A percentile compares a stretch with the other conserved stretches of the same genome.
Conservation (phyloP, 2,113 vertebrate species). For the Chaenocephalus aceratus region DNA sequence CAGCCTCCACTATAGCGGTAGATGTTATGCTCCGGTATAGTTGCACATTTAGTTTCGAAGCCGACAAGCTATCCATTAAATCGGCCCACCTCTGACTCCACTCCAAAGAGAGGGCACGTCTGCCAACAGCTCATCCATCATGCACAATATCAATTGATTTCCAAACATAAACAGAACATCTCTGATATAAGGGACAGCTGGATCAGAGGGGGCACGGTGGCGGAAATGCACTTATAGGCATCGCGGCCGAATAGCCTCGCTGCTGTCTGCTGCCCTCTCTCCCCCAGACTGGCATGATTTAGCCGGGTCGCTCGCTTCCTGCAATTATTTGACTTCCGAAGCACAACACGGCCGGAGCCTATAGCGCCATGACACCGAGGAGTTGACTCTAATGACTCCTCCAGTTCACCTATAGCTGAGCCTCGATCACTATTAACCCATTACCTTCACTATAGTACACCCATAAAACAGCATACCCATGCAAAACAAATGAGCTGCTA, state of each 20-base stretch:
- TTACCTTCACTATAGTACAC: constrained; percentile 35
- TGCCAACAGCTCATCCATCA: constrained; percentile 86
- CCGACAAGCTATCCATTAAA: constrained; percentile 84
- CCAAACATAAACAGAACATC: constrained; percentile 86
- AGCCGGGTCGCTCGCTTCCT: constrained; percentile 78
- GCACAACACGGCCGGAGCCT: constrained; percentile 72
- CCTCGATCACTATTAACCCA: constrained; percentile 63
- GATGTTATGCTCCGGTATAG: constrained; percentile 79
- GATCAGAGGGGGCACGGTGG: constrained; percentile 61
- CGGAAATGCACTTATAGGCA: constrained; percentile 78
- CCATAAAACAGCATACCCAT: constrained; percentile 39
- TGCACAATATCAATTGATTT: constrained; percentile 83
- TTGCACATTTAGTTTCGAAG: constrained; percentile 80
- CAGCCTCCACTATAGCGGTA: constrained; percentile 37
- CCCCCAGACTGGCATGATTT: constrained; percentile 79
- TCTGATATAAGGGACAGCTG: constrained; percentile 84
- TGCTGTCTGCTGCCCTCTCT: constrained; percentile 73
- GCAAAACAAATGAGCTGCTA: constrained; percentile 33
- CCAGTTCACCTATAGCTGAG: constrained; percentile 52
- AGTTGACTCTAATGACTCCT: constrained; percentile 72
- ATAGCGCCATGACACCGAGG: constrained; percentile 69
- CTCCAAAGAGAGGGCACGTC: constrained; percentile 80
- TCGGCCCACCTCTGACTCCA: constrained; percentile 82
- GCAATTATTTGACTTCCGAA: constrained; percentile 83
- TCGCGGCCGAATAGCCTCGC: constrained; percentile 78